These are phyloP conservation scores for Didymodactylos carnosus DNA, from an alignment of 2,888 invertebrate genomes.

Conservation along the genomic window DNA sequence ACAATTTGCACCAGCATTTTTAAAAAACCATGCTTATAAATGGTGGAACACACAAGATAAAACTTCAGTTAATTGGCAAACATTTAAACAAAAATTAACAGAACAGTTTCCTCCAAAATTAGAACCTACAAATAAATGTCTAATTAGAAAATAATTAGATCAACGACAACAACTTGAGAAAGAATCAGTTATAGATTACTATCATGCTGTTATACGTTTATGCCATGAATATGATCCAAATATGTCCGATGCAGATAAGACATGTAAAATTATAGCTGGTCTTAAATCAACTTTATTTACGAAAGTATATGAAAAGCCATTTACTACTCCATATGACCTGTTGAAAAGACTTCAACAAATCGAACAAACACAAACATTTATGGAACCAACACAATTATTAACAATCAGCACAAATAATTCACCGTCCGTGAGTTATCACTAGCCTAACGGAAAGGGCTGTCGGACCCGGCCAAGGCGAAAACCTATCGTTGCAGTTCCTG, in stretches of 20 bases:
- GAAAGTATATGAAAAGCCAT: not conserved
- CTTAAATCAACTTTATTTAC: not conserved
- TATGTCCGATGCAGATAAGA: not conserved
- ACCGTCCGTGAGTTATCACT: too few species aligned
- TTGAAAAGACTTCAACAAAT: not conserved
- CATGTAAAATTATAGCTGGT: not conserved
- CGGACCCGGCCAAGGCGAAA: too few species aligned
- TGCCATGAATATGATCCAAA: not conserved
- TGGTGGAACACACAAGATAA: not conserved
- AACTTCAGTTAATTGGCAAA: not conserved
- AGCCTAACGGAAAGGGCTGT: too few species aligned
- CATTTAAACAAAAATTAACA: not conserved
- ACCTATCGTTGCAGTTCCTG: too few species aligned
- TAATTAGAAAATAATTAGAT: not conserved
- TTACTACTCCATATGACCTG: not conserved
- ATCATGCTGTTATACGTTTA: not conserved
- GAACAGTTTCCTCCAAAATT: not conserved
- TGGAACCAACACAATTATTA: not conserved
- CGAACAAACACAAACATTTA: not conserved
- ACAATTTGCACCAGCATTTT: not conserved
- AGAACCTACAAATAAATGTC: too few species aligned
- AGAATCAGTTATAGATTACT: not conserved
- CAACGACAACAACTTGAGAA: not conserved
- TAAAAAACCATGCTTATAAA: not conserved
- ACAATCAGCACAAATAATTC: not conserved